Base-by-base conservation (phyloP, 2,888 invertebrate genomes). In the Leptodirus hochenwartii region DNA sequence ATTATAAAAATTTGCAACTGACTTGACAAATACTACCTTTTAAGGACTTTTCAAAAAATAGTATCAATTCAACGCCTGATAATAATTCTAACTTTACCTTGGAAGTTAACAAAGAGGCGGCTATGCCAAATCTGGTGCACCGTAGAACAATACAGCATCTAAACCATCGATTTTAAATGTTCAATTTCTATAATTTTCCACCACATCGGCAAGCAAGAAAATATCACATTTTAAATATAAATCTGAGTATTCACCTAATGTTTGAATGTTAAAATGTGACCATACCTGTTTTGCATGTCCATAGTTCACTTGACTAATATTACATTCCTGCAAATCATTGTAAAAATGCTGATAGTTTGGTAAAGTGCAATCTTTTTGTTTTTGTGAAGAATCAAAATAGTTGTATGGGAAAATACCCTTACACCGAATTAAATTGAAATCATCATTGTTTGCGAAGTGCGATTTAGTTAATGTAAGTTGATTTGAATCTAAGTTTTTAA, bases 371-470 rank as follows among this genome's bases (percentile, higher is more conserved):
- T 43, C 41, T 4, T 41, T 24, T 6, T 47, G 17, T 37, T 41
- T 45, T 9, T 34, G 34, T 34, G 24, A 38, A 4, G 23, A 25
- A 25, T 43, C 39, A 4, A 50, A 26, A 32, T 46, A 47, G 2
- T 49, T 46, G 35, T 44, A 50, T 0, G 47, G 47, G 33, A 51
- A 50, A 6, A 50, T 36, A 6, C 47, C 45, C 35, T 50, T 50
- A 11, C 39, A 26, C 4, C 23, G 32, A 12, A 39, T 13, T 25
- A 39, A 37, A 22, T 37, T 22, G 31, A 40, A 34, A 30, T 37
- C 20, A 25, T 33, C 23, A 29, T 34, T 26, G 17, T 34, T 24
- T 10, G 6, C 4, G 15, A 26, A 26, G 5, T 13, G 3, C 8
- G 6, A 13, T 27, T 27, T 27, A 16, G 27, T 27, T 9, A 16